phyloP scores from a whole-genome alignment of 2,113 vertebrate genomes.

The Sciurus niger region DNA sequence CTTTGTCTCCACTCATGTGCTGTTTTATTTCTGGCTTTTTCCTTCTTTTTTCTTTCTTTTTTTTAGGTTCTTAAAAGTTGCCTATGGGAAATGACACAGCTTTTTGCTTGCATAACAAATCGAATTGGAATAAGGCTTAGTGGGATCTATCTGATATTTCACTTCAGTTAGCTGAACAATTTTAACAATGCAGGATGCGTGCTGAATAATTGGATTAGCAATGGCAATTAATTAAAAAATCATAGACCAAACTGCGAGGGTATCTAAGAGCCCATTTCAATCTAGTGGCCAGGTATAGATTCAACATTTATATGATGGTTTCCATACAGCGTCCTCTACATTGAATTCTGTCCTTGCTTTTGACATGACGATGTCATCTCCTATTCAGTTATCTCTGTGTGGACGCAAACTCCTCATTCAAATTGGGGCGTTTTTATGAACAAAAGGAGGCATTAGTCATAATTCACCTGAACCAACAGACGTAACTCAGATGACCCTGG shows the following conservation, averaged over 20 bases:
- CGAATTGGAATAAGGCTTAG: neutral
- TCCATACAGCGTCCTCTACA: neutral
- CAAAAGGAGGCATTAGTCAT: neutral
- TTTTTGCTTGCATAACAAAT: neutral
- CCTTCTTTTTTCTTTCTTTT: neutral
- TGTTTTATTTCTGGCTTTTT: neutral
- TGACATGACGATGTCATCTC: neutral
- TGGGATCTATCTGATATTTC: neutral
- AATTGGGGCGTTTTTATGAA: neutral
- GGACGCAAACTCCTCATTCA: neutral
- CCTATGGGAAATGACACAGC: neutral
- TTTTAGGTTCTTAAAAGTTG: neutral
- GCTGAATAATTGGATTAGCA: neutral
- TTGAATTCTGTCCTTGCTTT: neutral
- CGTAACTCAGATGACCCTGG: neutral
- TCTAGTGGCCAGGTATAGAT: neutral
- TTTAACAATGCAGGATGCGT: constrained; percentile 23
- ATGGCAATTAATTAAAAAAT: constrained; percentile 30
- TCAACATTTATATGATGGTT: neutral
- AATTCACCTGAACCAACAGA: neutral
- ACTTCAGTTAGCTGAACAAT: neutral
- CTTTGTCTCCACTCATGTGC: neutral
- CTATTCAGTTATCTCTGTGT: neutral
- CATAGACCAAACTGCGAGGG: neutral
- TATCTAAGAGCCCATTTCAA: neutral